Conservation (phyloP, 1,140 invertebrate genomes). For the Drusus annulatus region DNA sequence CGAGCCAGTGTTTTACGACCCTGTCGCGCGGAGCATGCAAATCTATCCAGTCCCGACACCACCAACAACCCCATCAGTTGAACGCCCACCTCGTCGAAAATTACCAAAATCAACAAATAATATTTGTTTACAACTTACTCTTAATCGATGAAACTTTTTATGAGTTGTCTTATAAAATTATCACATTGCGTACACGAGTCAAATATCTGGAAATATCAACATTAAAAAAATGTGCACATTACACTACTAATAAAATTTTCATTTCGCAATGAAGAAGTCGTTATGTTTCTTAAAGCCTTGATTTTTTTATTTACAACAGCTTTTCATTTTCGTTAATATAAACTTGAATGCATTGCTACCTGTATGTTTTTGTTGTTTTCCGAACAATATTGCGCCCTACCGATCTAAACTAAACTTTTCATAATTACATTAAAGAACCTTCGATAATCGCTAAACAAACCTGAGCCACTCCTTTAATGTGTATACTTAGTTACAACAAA, state of each 20-base stretch:
- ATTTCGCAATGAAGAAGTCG: no score
- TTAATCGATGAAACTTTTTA: neutral
- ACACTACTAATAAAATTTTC: no score
- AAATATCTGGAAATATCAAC: neutral
- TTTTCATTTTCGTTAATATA: neutral
- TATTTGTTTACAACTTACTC: neutral
- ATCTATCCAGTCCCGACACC: neutral
- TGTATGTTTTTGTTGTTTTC: no score
- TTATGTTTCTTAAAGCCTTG: no score
- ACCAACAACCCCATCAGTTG: neutral
- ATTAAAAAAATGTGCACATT: neutral
- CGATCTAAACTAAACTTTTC: no score
- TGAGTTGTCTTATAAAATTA: neutral
- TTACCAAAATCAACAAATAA: neutral
- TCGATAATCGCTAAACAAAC: no score
- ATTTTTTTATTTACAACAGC: neutral
- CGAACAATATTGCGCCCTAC: no score
- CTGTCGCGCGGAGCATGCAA: constrained; percentile 31
- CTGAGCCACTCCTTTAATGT: no score
- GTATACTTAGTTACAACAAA: no score
- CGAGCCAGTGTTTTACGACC: constrained; percentile 39
- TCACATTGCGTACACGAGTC: neutral
- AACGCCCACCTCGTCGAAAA: neutral
- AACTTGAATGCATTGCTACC: no score
- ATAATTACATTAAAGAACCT: no score